Evolutionary conservation across 2,888 invertebrate species (phyloP), one percentile per base, ranked within the genome.

Genomic region (Pycnomerus fuliginosus): DNA sequence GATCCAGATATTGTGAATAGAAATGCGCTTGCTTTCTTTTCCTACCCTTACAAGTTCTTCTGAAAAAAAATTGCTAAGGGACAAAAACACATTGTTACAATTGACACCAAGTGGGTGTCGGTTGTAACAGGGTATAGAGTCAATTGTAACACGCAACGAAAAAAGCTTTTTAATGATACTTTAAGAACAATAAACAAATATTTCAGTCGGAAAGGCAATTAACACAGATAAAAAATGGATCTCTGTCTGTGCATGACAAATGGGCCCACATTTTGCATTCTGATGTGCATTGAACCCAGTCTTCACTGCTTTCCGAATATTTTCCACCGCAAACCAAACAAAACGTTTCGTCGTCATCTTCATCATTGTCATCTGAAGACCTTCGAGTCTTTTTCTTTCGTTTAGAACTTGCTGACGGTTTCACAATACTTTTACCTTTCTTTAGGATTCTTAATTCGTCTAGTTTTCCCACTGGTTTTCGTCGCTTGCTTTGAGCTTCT

Each of bases 211-310:
- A 23, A 10, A 23, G 10, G 10, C 23, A 23, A 23, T 23, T 23
- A 23, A 10, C n/a, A 3, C 23, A 23, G 23, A 23, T 10, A 23
- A 23, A 23, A 10, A 23, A 23, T 23, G 23, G n/a, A 23, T 23
- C 23, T 2, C 2, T 23, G 10, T 23, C 10, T 34, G 40, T 34
- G 36, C 49, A 44, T 41, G 45, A 33, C 29, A 30, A 12, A 32
- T 50, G 47, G 47, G 47, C 47, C 47, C 50, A 50, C 30, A 14
- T 17, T 16, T 17, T 22, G 11, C n/a, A 33, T 11, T 20, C 8
- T n/a, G 10, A 11, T n/a, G n/a, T n/a, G 3, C 23, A 23, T 3
- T 23, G 23, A 23, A 23, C n/a, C 23, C 23, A 23, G 10, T 23
- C 23, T 23, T 23, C 23, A 10, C 10, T 23, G 23, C 23, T 23